Evolutionary conservation across 2,113 vertebrate species (phyloP).

Genomic region (Sebastes fasciatus): DNA sequence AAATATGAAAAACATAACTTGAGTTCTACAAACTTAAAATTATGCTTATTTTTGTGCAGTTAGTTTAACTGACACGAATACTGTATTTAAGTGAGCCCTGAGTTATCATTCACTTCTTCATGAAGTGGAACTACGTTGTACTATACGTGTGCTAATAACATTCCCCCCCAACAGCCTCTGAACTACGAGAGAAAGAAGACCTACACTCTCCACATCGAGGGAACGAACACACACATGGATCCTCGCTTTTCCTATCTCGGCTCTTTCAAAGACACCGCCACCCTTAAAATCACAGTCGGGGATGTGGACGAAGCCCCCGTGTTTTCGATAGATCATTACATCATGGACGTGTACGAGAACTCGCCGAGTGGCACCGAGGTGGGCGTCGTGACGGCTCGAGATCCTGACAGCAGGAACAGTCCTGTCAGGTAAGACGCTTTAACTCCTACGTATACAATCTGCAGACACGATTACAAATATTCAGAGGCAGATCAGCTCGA

Average conservation of each 20-base stretch:
- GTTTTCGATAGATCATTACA: slow-evolving; percentile 92
- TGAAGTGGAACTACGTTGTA: too few species aligned
- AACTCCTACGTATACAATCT: not conserved
- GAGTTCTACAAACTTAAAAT: too few species aligned
- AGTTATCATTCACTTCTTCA: too few species aligned
- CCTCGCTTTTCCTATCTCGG: slow-evolving; percentile 94
- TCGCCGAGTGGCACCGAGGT: slow-evolving; percentile 88
- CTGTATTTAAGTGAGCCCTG: too few species aligned
- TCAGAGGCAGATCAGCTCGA: not conserved
- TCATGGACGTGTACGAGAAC: slow-evolving; percentile 97
- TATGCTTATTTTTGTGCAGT: too few species aligned
- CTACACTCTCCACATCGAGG: slow-evolving; percentile 96
- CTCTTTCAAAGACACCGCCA: slow-evolving; percentile 94
- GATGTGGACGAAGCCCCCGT: slow-evolving; percentile 95
- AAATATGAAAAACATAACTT: too few species aligned
- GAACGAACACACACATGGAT: slow-evolving; percentile 93
- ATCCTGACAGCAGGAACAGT: slow-evolving; percentile 92
- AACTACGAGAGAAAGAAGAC: slow-evolving; percentile 98
- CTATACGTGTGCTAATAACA: slow-evolving; percentile 1
- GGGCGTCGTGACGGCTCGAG: slow-evolving; percentile 93
- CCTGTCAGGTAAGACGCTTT: slow-evolving; percentile 88
- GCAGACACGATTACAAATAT: not conserved
- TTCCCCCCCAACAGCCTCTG: slow-evolving; percentile 86
- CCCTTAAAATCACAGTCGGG: slow-evolving; percentile 93
- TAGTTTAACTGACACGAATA: too few species aligned